These are phyloP conservation scores for Ceratina japonica DNA, from an alignment of 1,140 invertebrate genomes.

Conservation along the genomic window DNA sequence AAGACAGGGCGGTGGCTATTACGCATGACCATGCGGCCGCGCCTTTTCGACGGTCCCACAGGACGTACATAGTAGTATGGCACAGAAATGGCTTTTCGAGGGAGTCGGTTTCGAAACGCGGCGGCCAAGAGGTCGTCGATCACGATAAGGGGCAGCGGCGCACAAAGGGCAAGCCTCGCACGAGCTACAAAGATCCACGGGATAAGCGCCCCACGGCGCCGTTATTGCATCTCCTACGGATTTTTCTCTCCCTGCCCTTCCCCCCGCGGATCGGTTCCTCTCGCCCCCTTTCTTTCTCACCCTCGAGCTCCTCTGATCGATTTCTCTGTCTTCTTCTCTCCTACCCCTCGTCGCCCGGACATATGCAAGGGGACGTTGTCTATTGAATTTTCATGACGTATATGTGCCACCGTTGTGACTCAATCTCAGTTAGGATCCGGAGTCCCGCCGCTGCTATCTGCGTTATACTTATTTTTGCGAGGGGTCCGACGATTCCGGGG, in stretches of 20 bases:
- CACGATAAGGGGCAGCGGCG: constrained; percentile 63
- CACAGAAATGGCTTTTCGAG: constrained; percentile 51
- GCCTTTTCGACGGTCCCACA: constrained; percentile 52
- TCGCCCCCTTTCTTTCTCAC: constrained; percentile 2
- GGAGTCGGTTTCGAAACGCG: constrained; percentile 52
- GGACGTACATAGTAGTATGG: constrained; percentile 25
- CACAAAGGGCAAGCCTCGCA: constrained; percentile 59
- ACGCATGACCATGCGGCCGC: constrained; percentile 46
- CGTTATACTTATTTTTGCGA: constrained; percentile 19
- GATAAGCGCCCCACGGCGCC: constrained; percentile 61
- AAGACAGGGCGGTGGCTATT: constrained; percentile 38
- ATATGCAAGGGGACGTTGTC: constrained; percentile 58
- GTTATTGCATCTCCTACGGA: constrained; percentile 63
- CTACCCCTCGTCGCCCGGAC: constrained; percentile 24
- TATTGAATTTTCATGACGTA: constrained; percentile 64
- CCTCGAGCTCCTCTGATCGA: background rate
- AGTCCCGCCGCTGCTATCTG: constrained; percentile 41
- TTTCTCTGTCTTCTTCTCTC: background rate
- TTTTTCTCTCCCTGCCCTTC: constrained; percentile 29
- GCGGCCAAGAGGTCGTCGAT: constrained; percentile 63
- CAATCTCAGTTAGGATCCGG: constrained; percentile 54
- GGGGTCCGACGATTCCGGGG: background rate
- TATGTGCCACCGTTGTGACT: constrained; percentile 58
- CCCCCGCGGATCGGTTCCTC: constrained; percentile 18
- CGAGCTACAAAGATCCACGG: constrained; percentile 59